Evolutionary conservation across 1,140 invertebrate genomes (phyloP).

Genomic region (Leptopilina boulardi): DNA sequence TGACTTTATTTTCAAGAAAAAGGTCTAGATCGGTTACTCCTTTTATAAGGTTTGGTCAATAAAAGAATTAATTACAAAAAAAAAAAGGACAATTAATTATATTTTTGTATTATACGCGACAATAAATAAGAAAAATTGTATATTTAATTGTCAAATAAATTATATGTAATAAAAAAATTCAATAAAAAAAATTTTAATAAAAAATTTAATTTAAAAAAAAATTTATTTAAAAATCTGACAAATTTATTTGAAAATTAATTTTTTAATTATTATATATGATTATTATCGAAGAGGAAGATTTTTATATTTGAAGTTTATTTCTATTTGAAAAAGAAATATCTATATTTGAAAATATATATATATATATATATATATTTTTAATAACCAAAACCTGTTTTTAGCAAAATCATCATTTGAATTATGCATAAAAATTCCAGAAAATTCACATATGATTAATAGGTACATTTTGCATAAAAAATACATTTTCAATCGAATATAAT

Average conservation of each 20-base stretch:
- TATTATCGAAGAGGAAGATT: background rate
- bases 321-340: background rate
- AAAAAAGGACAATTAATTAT: background rate
- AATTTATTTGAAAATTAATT: no score
- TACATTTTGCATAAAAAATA: slow-evolving; percentile 18
- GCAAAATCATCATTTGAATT: slow-evolving; percentile 14
- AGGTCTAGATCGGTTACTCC: background rate
- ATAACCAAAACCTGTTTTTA: slow-evolving; percentile 4
- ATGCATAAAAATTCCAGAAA: slow-evolving; percentile 17
- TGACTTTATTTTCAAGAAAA: slow-evolving; percentile 39
- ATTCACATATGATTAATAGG: slow-evolving; percentile 18
- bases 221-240: no score
- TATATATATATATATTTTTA: background rate
- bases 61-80: background rate
- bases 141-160: no score
- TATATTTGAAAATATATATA: background rate
- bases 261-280: background rate
- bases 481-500: slow-evolving; percentile 10
- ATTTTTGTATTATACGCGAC: background rate
- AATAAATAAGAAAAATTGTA: no score
- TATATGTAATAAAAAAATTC: no score
- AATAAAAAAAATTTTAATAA: no score
- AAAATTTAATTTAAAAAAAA: no score
- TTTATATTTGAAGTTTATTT: background rate
- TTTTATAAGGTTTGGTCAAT: background rate